phyloP scores from a whole-genome alignment of 2,888 invertebrate genomes.

The Carabus problematicus region DNA sequence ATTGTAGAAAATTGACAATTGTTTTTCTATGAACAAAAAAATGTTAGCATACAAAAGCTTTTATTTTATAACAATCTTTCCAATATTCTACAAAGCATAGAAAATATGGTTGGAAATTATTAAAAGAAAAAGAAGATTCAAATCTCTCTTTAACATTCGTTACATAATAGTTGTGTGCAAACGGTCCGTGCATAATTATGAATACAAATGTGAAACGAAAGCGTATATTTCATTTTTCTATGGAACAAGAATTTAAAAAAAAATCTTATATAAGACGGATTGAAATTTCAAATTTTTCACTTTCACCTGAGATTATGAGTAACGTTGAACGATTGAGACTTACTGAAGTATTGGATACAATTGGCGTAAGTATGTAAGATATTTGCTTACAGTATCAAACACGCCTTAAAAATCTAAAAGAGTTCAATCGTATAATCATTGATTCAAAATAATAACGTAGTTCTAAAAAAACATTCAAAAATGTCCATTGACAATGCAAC shows the following conservation, averaged over 20 bases:
- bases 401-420: no score
- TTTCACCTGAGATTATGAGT: conserved; percentile 14
- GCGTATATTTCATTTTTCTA: conserved; percentile 23
- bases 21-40: conserved; percentile 6
- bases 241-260: conserved; percentile 19
- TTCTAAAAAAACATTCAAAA: no score
- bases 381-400: no score
- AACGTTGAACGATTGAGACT: no score
- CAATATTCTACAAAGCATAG: no score
- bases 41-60: conserved; percentile 10
- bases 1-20: conserved; percentile 16
- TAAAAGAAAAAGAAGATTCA: no score
- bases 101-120: no score
- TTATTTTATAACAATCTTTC: background rate
- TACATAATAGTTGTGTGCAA: conserved; percentile 7
- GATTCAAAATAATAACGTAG: no score
- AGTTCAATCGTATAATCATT: no score
- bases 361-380: no score
- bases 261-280: conserved; percentile 20
- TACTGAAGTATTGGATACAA: no score
- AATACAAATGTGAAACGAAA: conserved; percentile 23
- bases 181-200: conserved; percentile 20
- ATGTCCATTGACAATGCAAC: no score
- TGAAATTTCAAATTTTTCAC: conserved; percentile 25
- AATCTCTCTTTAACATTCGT: conserved; percentile 2